Percentiles rank a stretch among this genome's conserved stretches.
These are phyloP conservation scores for Oscheius onirici DNA, from an alignment of 2,888 invertebrate species.

Conservation along the genomic window DNA sequence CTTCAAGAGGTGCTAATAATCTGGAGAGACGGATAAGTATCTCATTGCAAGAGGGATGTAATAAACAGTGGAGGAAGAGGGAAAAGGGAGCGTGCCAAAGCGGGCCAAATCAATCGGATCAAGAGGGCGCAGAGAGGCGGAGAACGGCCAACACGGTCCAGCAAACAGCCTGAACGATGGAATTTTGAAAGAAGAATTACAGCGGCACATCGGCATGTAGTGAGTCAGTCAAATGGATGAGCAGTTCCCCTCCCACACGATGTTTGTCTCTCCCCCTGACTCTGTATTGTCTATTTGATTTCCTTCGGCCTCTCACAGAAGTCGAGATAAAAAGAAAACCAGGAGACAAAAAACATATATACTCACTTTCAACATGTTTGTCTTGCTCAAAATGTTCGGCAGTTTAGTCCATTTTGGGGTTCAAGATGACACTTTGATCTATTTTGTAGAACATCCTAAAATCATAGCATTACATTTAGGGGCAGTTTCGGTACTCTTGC, in stretches of 20 bases:
- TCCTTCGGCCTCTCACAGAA: no score
- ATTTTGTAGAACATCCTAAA: no score
- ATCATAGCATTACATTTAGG: no score
- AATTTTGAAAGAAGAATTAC: background rate
- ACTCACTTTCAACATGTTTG: no score
- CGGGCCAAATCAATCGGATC: slow-evolving; percentile 20
- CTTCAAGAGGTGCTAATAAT: no score
- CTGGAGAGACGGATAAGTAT: background rate
- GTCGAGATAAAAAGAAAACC: background rate
- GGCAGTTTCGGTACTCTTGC: no score
- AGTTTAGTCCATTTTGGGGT: no score
- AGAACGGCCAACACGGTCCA: background rate
- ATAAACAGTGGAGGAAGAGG: background rate
- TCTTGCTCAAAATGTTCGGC: no score
- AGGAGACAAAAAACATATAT: no score
- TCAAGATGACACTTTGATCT: no score
- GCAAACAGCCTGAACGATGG: background rate
- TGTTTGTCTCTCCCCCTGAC: no score
- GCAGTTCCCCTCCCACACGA: slow-evolving; percentile 18
- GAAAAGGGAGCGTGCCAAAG: background rate
- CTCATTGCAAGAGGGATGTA: slow-evolving; percentile 9
- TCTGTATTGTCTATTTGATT: no score
- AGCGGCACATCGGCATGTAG: background rate
- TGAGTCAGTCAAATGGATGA: slow-evolving; percentile 13
- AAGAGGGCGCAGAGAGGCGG: background rate